These are phyloP conservation scores for Sebastes iracundus DNA, from an alignment of 2,797 vertebrate species.

Conservation along the genomic window DNA sequence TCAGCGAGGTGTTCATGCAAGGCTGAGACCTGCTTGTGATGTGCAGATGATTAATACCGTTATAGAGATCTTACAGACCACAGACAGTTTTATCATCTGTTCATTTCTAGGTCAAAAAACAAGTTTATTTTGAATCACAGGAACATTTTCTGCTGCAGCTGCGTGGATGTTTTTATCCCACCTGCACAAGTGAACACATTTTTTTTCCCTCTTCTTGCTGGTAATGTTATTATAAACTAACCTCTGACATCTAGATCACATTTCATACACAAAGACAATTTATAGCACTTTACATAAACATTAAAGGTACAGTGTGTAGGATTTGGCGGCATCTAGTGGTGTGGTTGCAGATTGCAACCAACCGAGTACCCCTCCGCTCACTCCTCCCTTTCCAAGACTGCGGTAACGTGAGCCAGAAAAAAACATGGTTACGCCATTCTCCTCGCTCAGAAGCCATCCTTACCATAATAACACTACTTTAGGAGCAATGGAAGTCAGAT, in stretches of 20 bases:
- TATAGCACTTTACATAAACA: not conserved
- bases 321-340: too few species aligned
- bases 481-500: too few species aligned
- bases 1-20: not conserved
- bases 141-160: not conserved
- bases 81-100: not conserved
- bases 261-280: not conserved
- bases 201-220: not conserved
- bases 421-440: rapidly evolving
- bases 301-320: not conserved
- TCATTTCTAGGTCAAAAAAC: not conserved
- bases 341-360: too few species aligned
- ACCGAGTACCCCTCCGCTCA: too few species aligned
- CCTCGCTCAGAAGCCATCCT: too few species aligned
- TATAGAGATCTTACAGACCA: not conserved
- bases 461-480: too few species aligned
- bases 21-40: not conserved
- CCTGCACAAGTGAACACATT: not conserved
- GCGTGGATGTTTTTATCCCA: not conserved
- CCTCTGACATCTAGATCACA: not conserved
- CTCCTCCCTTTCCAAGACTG: too few species aligned
- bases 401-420: rapidly evolving
- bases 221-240: not conserved
- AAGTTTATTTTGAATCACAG: not conserved
- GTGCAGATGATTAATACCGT: not conserved